Evolutionary conservation across 2,113 vertebrate species (phyloP), one percentile per base, ranked within the genome.

Genomic region (Pollimyrus isidori): DNA sequence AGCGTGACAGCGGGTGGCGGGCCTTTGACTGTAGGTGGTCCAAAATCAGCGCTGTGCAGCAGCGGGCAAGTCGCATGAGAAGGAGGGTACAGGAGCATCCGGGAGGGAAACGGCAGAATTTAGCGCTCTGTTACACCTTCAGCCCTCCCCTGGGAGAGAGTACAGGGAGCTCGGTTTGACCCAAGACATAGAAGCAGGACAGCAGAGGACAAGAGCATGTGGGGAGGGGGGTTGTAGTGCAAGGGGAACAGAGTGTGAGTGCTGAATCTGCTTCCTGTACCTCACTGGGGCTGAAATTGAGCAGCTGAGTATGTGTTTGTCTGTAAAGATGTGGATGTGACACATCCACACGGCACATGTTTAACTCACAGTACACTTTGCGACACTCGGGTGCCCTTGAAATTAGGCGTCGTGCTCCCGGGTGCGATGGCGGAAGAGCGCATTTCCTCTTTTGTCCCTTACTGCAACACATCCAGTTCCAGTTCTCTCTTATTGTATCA

Each of bases 111-210:
- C 35, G 7, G 83, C 53, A 87, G 88, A 91, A 89, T 91, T 92
- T 91, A 91, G 91, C 88, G 90, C 91, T 91, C 90, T 69, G 92
- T 91, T 92, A 91, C 83, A 89, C 82, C 89, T 39, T 26, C 86
- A 87, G 65, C 48, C 50, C 69, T 87, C 42, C 88, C 45, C 23
- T 4, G 90, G 89, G 62, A 89, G 88, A 58, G 65, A 88, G 4
- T n/a, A 83, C 23, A 65, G 90, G 90, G 84, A 73, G 62, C 80
- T 89, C 30, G 49, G 49, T 82, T 23, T 89, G 86, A 88, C 69
- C 83, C 80, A 76, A 89, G 83, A 85, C 48, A 48, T 73, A 65
- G 82, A 88, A 58, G 39, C 85, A 73, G 85, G 58, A 76, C 86
- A 87, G 89, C 89, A 87, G 62, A 89, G 89, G 89, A 89, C 83